Conservation (phyloP, 2,888 invertebrate species). For the Dicycla oo region DNA sequence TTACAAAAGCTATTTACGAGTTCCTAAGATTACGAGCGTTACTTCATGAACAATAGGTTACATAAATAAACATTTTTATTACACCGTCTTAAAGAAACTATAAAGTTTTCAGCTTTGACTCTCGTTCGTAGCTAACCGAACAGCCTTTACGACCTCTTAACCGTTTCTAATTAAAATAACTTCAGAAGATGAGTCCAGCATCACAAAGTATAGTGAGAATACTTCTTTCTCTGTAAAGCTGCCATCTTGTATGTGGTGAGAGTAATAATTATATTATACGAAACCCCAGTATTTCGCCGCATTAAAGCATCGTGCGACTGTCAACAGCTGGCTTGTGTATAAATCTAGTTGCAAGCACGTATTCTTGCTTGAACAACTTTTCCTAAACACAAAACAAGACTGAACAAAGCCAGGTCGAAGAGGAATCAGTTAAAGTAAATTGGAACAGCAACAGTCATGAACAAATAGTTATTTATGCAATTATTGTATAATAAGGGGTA, state of each 20-base stretch:
- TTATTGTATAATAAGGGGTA: too few relatives aligned
- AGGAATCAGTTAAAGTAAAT: not conserved
- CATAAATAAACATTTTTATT: slow-evolving; percentile 30
- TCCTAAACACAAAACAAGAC: not conserved
- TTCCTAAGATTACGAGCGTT: slow-evolving; percentile 22
- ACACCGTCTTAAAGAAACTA: slow-evolving; percentile 21
- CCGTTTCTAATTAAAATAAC: slow-evolving; percentile 24
- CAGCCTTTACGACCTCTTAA: slow-evolving; percentile 15
- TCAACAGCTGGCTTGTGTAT: slow-evolving; percentile 4
- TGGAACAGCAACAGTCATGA: slow-evolving; percentile 3
- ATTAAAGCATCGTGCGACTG: slow-evolving; percentile 16
- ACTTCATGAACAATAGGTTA: slow-evolving; percentile 39
- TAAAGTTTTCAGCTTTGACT: slow-evolving; percentile 20
- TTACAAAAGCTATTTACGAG: slow-evolving; percentile 46
- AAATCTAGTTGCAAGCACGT: slow-evolving; percentile 24
- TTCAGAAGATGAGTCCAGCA: slow-evolving; percentile 13
- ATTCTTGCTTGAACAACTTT: slow-evolving; percentile 10
- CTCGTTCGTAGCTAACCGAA: not conserved
- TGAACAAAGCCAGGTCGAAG: slow-evolving; percentile 18
- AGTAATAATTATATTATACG: slow-evolving; percentile 18
- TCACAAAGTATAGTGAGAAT: slow-evolving; percentile 6
- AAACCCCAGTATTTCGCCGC: slow-evolving; percentile 11
- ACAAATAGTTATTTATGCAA: too few relatives aligned
- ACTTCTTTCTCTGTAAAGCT: slow-evolving; percentile 3
- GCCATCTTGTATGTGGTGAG: not conserved